Evolutionary conservation across 2,797 vertebrate species (phyloP).

Genomic region (Clarias fuscus): DNA sequence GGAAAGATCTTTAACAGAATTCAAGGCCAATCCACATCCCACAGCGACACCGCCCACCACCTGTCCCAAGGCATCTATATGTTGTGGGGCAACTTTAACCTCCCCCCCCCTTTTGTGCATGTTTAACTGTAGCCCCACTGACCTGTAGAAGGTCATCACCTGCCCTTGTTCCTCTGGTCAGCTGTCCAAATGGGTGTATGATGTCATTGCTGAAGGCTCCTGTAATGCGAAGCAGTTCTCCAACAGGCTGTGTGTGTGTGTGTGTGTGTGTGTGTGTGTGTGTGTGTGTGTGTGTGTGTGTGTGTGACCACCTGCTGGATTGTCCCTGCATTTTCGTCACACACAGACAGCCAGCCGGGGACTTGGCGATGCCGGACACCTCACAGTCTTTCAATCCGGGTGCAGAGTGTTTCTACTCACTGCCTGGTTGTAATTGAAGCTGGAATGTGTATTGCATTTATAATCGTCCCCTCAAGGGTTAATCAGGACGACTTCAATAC

Average conservation of each 20-base stretch:
- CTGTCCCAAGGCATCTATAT: conserved; percentile 17
- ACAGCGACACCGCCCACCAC: neutral
- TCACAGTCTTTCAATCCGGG: neutral
- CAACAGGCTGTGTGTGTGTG: neutral
- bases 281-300: neutral
- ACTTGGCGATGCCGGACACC: neutral
- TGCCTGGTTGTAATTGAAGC: no score
- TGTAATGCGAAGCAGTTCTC: conserved; percentile 2
- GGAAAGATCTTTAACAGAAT: neutral
- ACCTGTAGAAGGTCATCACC: conserved; percentile 39
- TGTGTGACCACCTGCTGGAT: conserved; percentile 29
- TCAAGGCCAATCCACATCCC: neutral
- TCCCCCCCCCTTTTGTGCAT: neutral
- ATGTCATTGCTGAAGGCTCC: conserved; percentile 24
- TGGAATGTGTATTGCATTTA: no score
- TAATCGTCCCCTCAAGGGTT: neutral
- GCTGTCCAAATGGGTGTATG: conserved; percentile 31
- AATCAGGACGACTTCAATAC: neutral
- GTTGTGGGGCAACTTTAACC: conserved; percentile 13
- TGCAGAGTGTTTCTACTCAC: no score
- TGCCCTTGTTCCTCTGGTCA: conserved; percentile 35
- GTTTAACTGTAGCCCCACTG: conserved; percentile 17
- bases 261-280: neutral
- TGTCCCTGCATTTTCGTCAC: neutral
- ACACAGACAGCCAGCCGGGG: neutral